Evolutionary conservation across 1,140 invertebrate species (phyloP).

Genomic region (Scaptodrosophila lebanonensis): DNA sequence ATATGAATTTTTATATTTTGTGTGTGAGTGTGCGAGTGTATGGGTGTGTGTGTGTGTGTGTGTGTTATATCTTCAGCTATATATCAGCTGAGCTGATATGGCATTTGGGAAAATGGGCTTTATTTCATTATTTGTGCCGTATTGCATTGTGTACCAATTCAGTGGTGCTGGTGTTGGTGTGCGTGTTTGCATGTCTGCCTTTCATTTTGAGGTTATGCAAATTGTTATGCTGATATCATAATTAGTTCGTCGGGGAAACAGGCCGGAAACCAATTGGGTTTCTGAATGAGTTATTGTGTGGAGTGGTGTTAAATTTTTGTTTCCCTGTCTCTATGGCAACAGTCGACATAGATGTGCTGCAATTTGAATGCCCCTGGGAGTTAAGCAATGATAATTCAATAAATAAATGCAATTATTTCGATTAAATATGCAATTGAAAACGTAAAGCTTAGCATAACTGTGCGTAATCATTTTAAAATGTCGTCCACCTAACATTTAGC

Average conservation of each 20-base stretch:
- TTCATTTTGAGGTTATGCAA: conserved; percentile 73
- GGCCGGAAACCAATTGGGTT: conserved; percentile 72
- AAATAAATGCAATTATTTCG: no score
- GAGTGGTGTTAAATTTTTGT: conserved; percentile 62
- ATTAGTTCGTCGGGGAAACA: conserved; percentile 72
- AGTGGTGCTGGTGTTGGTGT: not conserved
- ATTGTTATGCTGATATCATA: conserved; percentile 75
- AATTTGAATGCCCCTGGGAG: not conserved
- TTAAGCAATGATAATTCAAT: conserved; percentile 1
- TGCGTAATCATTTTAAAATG: no score
- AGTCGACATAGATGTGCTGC: conserved; percentile 5
- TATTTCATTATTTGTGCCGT: conserved; percentile 52
- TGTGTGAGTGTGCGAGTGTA: conserved; percentile 9
- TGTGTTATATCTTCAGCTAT: conserved; percentile 62
- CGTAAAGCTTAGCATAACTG: no score
- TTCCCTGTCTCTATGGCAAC: not conserved
- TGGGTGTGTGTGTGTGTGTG: conserved; percentile 19
- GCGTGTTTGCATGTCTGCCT: conserved; percentile 40
- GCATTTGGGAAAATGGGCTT: conserved; percentile 68
- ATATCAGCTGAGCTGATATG: conserved; percentile 67
- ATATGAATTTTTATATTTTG: conserved; percentile 34
- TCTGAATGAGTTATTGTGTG: conserved; percentile 73
- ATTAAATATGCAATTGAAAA: no score
- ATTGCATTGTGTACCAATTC: conserved; percentile 15
- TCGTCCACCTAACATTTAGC: no score